A percentile compares a stretch with the other conserved stretches of the same genome.
These are phyloP conservation scores for Trichopria drosophilae DNA, from an alignment of 2,888 invertebrate species.

Conservation along the genomic window DNA sequence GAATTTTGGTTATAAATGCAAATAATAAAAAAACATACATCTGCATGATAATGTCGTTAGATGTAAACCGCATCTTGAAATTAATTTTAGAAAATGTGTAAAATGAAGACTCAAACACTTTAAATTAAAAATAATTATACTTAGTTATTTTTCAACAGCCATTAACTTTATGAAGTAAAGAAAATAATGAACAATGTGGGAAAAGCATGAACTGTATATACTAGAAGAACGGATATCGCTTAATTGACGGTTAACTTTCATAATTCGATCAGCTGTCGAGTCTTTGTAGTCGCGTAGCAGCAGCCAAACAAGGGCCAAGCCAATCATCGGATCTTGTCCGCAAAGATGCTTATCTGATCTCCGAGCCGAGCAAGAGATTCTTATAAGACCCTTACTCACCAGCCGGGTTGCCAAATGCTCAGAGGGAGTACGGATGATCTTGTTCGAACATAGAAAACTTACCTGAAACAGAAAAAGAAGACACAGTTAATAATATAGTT, in stretches of 20 bases:
- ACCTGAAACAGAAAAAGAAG: conserved; percentile 45
- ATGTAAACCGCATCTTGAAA: too few relatives aligned
- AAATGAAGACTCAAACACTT: too few relatives aligned
- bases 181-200: too few relatives aligned
- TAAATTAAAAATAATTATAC: too few relatives aligned
- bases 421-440: conserved; percentile 1
- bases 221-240: conserved; percentile 37
- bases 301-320: not conserved
- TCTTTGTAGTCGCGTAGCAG: conserved; percentile 27
- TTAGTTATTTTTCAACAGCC: too few relatives aligned
- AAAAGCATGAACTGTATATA: too few relatives aligned
- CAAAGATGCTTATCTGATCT: conserved; percentile 27
- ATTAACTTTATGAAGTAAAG: too few relatives aligned
- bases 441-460: conserved; percentile 36
- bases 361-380: conserved; percentile 28
- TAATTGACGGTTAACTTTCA: conserved; percentile 40
- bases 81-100: too few relatives aligned
- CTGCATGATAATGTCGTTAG: too few relatives aligned
- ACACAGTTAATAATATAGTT: conserved; percentile 7
- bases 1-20: too few relatives aligned
- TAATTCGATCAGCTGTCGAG: conserved; percentile 34
- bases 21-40: too few relatives aligned
- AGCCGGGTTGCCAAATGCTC: conserved; percentile 18
- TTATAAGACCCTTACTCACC: conserved; percentile 38
- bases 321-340: not conserved